A percentile compares a stretch with the other conserved stretches of the same genome.
These are phyloP conservation scores for Mantis religiosa DNA, from an alignment of 2,888 invertebrate genomes.

Conservation along the genomic window DNA sequence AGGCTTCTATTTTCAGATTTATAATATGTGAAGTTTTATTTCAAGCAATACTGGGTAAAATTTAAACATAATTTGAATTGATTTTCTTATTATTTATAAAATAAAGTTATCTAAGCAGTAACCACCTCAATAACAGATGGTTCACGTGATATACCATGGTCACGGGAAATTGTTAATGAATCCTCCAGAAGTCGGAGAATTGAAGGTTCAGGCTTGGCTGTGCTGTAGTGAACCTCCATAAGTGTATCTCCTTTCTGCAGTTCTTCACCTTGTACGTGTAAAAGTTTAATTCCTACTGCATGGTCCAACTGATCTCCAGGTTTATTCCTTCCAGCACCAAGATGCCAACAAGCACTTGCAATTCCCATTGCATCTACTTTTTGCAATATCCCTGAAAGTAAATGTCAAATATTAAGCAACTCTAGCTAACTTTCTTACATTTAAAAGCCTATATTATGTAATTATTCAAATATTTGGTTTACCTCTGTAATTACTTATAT, in stretches of 20 bases:
- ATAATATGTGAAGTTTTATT: neutral
- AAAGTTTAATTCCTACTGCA: slow-evolving; percentile 46
- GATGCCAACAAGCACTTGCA: slow-evolving; percentile 41
- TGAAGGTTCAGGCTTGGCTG: neutral
- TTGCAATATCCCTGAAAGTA: slow-evolving; percentile 36
- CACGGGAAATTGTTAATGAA: neutral
- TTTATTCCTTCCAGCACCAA: slow-evolving; percentile 47
- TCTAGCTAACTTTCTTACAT: no score
- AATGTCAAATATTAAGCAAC: neutral
- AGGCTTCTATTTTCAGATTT: neutral
- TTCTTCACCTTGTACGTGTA: slow-evolving; percentile 37
- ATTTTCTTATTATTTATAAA: neutral
- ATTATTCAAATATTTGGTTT: no score
- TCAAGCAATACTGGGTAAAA: neutral
- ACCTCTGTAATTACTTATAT: no score
- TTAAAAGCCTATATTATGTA: no score
- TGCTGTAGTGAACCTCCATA: slow-evolving; percentile 41
- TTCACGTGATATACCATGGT: neutral
- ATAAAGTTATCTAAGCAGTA: neutral
- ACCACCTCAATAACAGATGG: neutral
- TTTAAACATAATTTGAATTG: neutral
- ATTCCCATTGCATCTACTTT: slow-evolving; percentile 44
- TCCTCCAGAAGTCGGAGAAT: neutral
- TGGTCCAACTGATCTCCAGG: slow-evolving; percentile 43
- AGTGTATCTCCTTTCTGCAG: slow-evolving; percentile 39